Evolutionary conservation across 1,140 invertebrate genomes (phyloP).

Genomic region (Atta cephalotes): DNA sequence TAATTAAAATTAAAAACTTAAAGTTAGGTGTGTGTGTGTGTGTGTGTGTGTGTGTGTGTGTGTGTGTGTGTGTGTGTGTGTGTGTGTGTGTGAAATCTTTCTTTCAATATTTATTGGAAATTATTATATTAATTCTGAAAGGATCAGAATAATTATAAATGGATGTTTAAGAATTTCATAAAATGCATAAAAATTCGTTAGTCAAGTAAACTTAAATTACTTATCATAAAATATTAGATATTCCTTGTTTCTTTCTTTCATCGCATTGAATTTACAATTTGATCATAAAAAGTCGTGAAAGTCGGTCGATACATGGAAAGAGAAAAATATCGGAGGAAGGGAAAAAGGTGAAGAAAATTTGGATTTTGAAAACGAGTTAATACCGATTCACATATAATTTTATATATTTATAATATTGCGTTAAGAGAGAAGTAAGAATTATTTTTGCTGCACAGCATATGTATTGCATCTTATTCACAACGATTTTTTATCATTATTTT

Average conservation of each 20-base stretch:
- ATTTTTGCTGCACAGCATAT: background rate
- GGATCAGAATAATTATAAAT: background rate
- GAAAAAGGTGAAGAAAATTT: background rate
- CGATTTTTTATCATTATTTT: background rate
- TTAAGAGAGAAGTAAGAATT: background rate
- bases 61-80: no score
- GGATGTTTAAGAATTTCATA: background rate
- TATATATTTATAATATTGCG: background rate
- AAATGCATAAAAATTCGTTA: background rate
- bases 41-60: no score
- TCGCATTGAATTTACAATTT: conserved; percentile 3
- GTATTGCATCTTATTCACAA: background rate
- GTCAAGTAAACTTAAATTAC: background rate
- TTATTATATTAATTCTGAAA: conserved; percentile 1
- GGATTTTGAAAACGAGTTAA: background rate
- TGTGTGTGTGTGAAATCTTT: background rate
- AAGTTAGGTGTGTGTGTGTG: no score
- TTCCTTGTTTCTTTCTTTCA: background rate
- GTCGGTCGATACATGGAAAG: background rate
- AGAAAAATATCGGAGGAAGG: background rate
- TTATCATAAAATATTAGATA: background rate
- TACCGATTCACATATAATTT: background rate
- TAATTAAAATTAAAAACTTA: no score
- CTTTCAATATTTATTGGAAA: background rate
- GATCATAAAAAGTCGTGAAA: background rate